These are phyloP conservation scores for Chaetodon trifasciatus DNA, from an alignment of 2,797 vertebrate species.

Conservation along the genomic window DNA sequence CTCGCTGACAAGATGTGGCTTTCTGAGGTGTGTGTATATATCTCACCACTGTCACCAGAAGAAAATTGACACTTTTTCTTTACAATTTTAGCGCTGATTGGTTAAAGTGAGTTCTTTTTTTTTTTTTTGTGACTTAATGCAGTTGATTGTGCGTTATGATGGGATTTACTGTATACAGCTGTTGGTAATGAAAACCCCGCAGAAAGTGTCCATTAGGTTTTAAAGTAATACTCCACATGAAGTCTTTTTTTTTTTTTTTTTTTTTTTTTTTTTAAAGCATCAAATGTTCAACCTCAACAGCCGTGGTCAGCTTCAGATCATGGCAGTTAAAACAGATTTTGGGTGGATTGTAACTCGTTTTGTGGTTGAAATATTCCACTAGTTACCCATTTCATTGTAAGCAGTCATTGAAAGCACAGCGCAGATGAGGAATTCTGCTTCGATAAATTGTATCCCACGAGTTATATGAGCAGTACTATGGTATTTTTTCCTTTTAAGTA, in stretches of 20 bases:
- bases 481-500: slow-evolving; percentile 46
- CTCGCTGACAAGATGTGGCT: slow-evolving; percentile 40
- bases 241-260: slow-evolving; percentile 1
- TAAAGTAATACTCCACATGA: slow-evolving; percentile 17
- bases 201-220: slow-evolving; percentile 31
- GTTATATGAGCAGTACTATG: slow-evolving; percentile 39
- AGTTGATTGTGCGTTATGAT: slow-evolving; percentile 55
- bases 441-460: slow-evolving; percentile 20
- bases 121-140: slow-evolving; percentile 32
- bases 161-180: slow-evolving; percentile 54
- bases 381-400: slow-evolving; percentile 27
- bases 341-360: slow-evolving; percentile 22
- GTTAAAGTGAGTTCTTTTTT: slow-evolving; percentile 27
- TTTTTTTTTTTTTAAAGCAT: slow-evolving; percentile 1
- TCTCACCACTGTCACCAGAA: slow-evolving; percentile 37
- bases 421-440: slow-evolving; percentile 53
- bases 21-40: slow-evolving; percentile 66
- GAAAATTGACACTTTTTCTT: slow-evolving; percentile 6
- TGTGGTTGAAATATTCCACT: slow-evolving; percentile 34
- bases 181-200: slow-evolving; percentile 31
- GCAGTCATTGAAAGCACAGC: slow-evolving; percentile 74
- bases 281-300: slow-evolving; percentile 27
- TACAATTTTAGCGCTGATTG: slow-evolving; percentile 44
- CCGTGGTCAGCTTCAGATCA: slow-evolving; percentile 29
- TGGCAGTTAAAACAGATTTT: slow-evolving; percentile 14